A percentile compares a stretch with the other conserved stretches of the same genome.
Evolutionary conservation across 2,113 vertebrate species (phyloP).

Genomic region (Urocynchramus pylzowi): DNA sequence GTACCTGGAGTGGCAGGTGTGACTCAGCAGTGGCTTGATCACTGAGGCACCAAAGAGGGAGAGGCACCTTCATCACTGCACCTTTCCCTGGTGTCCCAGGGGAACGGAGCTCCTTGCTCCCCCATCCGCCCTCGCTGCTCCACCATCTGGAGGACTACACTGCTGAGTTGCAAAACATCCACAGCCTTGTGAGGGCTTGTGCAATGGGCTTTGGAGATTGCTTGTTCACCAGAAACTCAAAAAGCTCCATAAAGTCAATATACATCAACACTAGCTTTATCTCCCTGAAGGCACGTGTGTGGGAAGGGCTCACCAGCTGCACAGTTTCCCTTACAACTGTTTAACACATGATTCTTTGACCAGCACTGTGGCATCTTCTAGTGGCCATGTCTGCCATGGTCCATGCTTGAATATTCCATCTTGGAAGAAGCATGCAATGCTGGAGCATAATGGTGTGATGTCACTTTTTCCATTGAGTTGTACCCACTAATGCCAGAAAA

Average conservation of each 20-base stretch:
- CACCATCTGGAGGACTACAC: not conserved
- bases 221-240: not conserved
- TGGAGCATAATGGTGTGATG: accelerated
- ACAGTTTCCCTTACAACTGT: not conserved
- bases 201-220: not conserved
- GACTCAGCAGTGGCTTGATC: not conserved
- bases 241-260: not conserved
- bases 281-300: not conserved
- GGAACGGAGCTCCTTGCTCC: not conserved
- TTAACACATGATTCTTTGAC: not conserved
- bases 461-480: not conserved
- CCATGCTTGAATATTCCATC: not conserved
- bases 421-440: not conserved
- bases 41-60: not conserved
- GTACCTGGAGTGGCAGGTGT: not conserved
- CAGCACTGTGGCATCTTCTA: accelerated
- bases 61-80: not conserved
- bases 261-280: not conserved
- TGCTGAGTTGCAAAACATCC: accelerated
- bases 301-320: not conserved
- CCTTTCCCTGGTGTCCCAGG: not conserved
- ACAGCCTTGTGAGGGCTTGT: not conserved
- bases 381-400: not conserved
- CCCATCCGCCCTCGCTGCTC: accelerated
- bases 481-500: not conserved